Evolutionary conservation across 2,797 vertebrate genomes (phyloP).

Genomic region (Onychomys leucogaster): DNA sequence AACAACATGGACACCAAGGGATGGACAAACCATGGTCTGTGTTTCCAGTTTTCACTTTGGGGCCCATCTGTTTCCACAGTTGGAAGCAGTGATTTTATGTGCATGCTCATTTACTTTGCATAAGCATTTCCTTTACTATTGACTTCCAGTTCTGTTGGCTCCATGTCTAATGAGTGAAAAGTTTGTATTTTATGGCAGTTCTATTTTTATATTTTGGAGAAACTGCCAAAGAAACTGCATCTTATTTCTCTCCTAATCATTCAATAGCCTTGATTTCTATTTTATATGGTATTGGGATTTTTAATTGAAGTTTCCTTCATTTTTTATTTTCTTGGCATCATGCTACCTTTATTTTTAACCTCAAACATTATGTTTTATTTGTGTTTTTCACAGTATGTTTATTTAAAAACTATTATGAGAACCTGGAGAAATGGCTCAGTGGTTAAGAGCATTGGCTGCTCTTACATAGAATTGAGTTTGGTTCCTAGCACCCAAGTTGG

Average conservation of each 20-base stretch:
- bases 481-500: not conserved
- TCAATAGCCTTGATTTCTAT: not conserved
- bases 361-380: not conserved
- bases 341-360: not conserved
- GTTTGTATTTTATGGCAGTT: not conserved
- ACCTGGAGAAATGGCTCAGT: not conserved
- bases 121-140: not conserved
- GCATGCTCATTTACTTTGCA: not conserved
- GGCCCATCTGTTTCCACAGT: not conserved
- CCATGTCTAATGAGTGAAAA: not conserved
- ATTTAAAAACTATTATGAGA: not conserved
- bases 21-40: not conserved
- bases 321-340: conserved; percentile 21
- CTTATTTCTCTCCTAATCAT: not conserved
- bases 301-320: not conserved
- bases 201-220: not conserved
- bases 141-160: conserved; percentile 6
- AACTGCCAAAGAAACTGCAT: not conserved
- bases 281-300: not conserved
- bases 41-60: not conserved
- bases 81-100: not conserved
- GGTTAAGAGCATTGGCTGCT: not conserved
- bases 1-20: no score
- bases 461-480: not conserved
- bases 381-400: not conserved